Evolutionary conservation across 1,140 invertebrate species (phyloP), one percentile per base, ranked within the genome.

Genomic region (Pseudomyrmex concolor): DNA sequence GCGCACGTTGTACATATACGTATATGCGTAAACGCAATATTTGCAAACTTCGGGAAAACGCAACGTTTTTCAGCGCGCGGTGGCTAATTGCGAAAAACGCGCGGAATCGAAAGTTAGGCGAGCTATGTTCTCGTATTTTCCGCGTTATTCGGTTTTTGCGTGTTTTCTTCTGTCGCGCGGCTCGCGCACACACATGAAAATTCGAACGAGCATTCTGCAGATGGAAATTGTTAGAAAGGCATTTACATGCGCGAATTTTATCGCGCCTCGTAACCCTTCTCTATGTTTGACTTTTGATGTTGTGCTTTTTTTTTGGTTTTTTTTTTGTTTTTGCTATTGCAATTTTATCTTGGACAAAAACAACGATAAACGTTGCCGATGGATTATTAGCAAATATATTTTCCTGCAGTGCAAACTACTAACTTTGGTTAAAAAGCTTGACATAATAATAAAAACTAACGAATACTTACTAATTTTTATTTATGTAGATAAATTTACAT

Each of bases 211-310:
- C 50, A 43, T n/a, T 83, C 12, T 43, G 67, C 17, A 59, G 78
- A 73, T 82, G 59, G 48, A 73, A 82, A 82, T 72, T 62, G 71
- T 76, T 83, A 59, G 62, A 57, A 76, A 64, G 43, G 72, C 48
- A 76, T 83, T 83, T 83, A 83, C 71, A 83, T 76, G 62, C 62
- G 43, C 66, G 66, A 80, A 71, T 80, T 80, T 80, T 59, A 80
- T 80, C 66, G 76, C 76, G 54, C 66, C 43, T 77, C 63, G 63
- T 77, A 73, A 74, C 80, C 68, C 70, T 76, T 19, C 12, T 51
- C 50, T 82, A 4, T 62, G 19, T 10, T 64, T 57, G 81, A n/a
- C 68, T 73, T 73, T 82, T 74, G 78, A 74, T 25, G 45, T 51
- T 51, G 17, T 45, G 45, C 45, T 72, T 19, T 73, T 81, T 62